Evolutionary conservation across 2,797 vertebrate genomes (phyloP), one percentile per base, ranked within the genome.

Genomic region (Phoxinus dragarum): DNA sequence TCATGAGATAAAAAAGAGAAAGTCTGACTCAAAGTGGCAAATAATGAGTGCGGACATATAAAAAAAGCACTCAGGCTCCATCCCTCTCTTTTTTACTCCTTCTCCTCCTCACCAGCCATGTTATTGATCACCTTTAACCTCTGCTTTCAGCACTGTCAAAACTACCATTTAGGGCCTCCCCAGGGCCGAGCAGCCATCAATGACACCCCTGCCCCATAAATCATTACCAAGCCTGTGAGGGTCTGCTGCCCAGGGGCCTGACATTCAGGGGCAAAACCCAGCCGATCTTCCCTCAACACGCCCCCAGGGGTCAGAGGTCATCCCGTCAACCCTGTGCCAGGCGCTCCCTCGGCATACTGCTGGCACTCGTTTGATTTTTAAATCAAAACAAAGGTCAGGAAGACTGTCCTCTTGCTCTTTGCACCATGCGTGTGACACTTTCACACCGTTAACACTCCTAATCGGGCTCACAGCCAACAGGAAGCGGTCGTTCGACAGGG

Each of bases 41-140:
- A 93, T 95, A 95, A 88, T 83, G 88, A 88, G 86, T 75, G 90
- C 89, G 88, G 92, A 93, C 94, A 95, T 95, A 95, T 93, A 93
- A 94, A 94, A 47, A 92, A 90, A 92, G 85, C 89, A 89, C 89
- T 90, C 86, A 68, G 23, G 82, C 85, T 80, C 68, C 54, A 56
- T 73, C 89, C 86, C 89, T 64, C 23, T 90, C 76, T 86, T 88
- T 89, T 89, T 84, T 88, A 87, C 88, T 76, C 84, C 80, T 78
- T 88, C 81, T 80, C 47, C 90, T 93, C 91, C 91, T 93, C 93
- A 90, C 89, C 92, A 93, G 92, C 86, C 96, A 96, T 96, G 96
- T 97, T 97, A 97, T 97, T 96, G 97, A 97, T 96, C 96, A 97
- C 96, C 97, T 97, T 97, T 98, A 97, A 97, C 97, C 97, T 95